Percentiles rank a stretch among this genome's conserved stretches.
phyloP scores from a whole-genome alignment of 2,888 invertebrate genomes.

The Microplitis deprimator region DNA sequence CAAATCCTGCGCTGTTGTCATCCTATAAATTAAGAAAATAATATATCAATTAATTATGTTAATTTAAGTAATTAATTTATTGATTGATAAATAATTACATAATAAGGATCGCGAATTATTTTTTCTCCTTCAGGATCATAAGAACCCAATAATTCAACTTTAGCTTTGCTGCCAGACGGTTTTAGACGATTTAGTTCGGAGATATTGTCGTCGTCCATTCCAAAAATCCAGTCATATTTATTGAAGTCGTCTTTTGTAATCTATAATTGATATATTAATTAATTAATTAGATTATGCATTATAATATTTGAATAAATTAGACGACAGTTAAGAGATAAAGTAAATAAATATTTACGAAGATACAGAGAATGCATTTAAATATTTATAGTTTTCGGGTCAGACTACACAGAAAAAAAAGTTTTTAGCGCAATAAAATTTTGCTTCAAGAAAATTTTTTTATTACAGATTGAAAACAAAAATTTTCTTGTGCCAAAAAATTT shows the following conservation, averaged over 20 bases:
- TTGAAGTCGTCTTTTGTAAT: constrained; percentile 82
- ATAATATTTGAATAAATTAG: neutral
- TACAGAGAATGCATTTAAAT: no score
- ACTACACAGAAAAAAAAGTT: no score
- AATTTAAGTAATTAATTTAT: neutral
- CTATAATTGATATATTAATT: constrained; percentile 70
- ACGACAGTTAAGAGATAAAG: neutral
- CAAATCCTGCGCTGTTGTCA: constrained; percentile 79
- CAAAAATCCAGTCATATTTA: constrained; percentile 91
- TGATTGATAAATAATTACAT: constrained; percentile 76
- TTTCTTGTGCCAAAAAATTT: no score
- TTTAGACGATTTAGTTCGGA: constrained; percentile 77
- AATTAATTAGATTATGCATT: neutral
- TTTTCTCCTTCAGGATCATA: constrained; percentile 86
- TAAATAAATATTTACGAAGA: no score
- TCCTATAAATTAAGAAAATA: constrained; percentile 73
- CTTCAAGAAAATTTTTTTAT: no score
- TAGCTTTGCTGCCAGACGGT: constrained; percentile 79
- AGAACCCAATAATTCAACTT: constrained; percentile 86
- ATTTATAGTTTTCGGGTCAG: no score
- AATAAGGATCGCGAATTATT: constrained; percentile 93
- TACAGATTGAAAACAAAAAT: no score
- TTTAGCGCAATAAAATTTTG: no score
- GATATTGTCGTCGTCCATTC: constrained; percentile 95
- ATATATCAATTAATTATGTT: constrained; percentile 18